These are phyloP conservation scores for Larimichthys crocea DNA, from an alignment of 2,113 vertebrate genomes.

Conservation along the genomic window DNA sequence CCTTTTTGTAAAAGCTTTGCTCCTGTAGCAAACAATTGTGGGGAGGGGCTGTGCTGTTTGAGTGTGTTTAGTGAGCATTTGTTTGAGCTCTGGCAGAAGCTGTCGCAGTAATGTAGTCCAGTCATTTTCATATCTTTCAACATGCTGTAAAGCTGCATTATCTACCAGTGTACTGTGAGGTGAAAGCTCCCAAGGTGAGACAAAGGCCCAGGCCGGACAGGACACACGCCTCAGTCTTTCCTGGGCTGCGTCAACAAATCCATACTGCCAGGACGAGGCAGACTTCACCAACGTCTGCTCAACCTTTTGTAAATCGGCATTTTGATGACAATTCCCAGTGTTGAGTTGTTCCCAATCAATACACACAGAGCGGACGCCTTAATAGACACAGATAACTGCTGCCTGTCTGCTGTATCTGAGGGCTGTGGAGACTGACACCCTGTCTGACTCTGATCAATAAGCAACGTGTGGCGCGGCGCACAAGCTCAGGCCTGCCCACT, in stretches of 20 bases:
- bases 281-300: conserved; percentile 65
- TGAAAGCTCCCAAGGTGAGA: conserved; percentile 69
- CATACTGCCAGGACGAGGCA: conserved; percentile 55
- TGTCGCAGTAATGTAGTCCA: conserved; percentile 63
- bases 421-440: conserved; percentile 82
- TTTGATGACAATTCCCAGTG: conserved; percentile 87
- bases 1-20: conserved; percentile 84
- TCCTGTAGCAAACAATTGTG: conserved; percentile 74
- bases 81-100: conserved; percentile 55
- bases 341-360: conserved; percentile 88
- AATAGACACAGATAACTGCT: conserved; percentile 85
- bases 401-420: conserved; percentile 76
- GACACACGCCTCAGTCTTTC: conserved; percentile 68
- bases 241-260: conserved; percentile 78
- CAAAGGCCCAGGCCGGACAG: conserved; percentile 48
- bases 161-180: conserved; percentile 46
- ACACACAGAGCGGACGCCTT: conserved; percentile 83
- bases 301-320: conserved; percentile 83
- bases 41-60: conserved; percentile 47
- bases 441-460: conserved; percentile 87
- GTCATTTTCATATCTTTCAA: conserved; percentile 76
- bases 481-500: conserved; percentile 71
- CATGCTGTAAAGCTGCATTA: conserved; percentile 50
- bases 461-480: conserved; percentile 68
- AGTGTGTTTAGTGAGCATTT: conserved; percentile 51